Evolutionary conservation across 2,797 vertebrate species (phyloP), one percentile per base, ranked within the genome.

Genomic region (Coccyzus lansbergi): DNA sequence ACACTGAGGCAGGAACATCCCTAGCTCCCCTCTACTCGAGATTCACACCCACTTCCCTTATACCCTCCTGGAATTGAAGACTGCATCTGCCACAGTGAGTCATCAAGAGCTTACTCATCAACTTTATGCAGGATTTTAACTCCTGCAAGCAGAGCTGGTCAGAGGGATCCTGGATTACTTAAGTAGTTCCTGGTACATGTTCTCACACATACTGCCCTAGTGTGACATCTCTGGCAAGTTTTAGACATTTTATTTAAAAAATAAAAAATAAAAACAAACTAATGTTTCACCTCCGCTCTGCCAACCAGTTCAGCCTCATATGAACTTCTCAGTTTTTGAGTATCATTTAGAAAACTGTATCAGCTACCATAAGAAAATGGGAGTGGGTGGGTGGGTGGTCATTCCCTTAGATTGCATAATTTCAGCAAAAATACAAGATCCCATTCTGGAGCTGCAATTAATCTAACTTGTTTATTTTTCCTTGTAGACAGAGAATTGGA

Each of bases 61-160:
- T 94, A 92, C 55, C 71, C 91, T 89, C 69, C 53, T 94, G 70
- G 60, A 94, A 87, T 93, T 97, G 93, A 93, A 95, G 93, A 70
- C 82, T 95, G 91, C 79, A 92, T 96, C 91, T 95, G 92, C 72
- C 90, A 94, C 79, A 78, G 69, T 93, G 88, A 96, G 88, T 97
- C 96, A 97, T 95, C 92, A 94, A 64, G 92, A 95, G 85, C 93
- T 96, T 97, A 96, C 94, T 96, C 96, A 96, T 95, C 90, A 95
- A 78, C 93, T 93, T 93, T 71, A 87, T 76, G 92, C 82, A 75
- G 94, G 94, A 90, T 92, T 95, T 95, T 84, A 94, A 93, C 88
- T 96, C 86, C 71, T 81, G 92, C 26, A 15, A 93, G 86, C 79
- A 92, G 92, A 83, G 70, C 68, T 86, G 92, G 83, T 86, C 90